phyloP scores from a whole-genome alignment of 2,797 vertebrate species.

The Allobates femoralis region DNA sequence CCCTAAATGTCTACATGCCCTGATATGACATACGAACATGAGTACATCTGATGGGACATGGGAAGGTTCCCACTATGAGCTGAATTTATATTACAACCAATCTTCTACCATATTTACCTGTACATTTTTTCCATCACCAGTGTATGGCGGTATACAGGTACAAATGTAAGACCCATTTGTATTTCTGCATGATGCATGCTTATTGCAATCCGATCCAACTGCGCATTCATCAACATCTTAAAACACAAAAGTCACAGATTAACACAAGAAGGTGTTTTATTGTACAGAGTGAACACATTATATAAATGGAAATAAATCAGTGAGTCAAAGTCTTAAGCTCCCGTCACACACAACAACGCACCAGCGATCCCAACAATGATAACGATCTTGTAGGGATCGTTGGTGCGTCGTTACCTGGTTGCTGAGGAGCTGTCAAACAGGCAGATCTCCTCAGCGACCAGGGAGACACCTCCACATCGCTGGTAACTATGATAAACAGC shows the following conservation, averaged over 20 bases:
- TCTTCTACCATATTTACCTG: constrained; percentile 78
- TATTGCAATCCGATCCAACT: constrained; percentile 90
- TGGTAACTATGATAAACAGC: too few relatives aligned
- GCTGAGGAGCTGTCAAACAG: too few relatives aligned
- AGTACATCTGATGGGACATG: neutral
- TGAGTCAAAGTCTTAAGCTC: neutral
- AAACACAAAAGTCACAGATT: constrained; percentile 44
- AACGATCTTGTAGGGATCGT: too few relatives aligned
- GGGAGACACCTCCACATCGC: too few relatives aligned
- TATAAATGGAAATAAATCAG: neutral
- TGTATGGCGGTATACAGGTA: constrained; percentile 86
- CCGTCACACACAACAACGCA: too few relatives aligned
- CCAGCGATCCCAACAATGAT: too few relatives aligned
- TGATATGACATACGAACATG: neutral
- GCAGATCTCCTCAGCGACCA: too few relatives aligned
- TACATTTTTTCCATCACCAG: constrained; percentile 93
- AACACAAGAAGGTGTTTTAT: neutral
- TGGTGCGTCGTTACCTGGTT: too few relatives aligned
- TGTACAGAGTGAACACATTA: neutral
- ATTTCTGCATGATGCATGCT: constrained; percentile 89
- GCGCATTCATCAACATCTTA: constrained; percentile 95
- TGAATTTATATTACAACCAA: neutral
- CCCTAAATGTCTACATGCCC: neutral
- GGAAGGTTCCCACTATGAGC: neutral
- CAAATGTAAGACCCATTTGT: constrained; percentile 93